Base-by-base conservation (phyloP, 2,888 invertebrate genomes). In the Cheilosia grossa region DNA sequence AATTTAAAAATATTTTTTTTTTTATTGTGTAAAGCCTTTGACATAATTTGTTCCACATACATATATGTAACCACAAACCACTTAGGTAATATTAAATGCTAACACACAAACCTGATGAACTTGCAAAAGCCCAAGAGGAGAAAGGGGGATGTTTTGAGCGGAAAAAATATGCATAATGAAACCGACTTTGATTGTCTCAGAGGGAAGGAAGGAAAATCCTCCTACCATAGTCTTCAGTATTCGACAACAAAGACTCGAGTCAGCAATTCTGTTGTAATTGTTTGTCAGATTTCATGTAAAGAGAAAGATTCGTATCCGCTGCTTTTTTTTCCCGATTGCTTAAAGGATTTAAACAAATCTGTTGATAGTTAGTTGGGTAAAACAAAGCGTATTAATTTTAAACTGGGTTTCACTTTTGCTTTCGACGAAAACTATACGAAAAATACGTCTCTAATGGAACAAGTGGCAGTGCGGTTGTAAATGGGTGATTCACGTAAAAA, bases 141-240 rank as follows among this genome's bases (percentile, higher is more conserved):
- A 37, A 37, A 1, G 15, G 10, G 37, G 53, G 24, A 61, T 67
- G 59, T 44, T 59, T 75, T 51, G 10, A 44, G 19, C 19, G 30
- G 15, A 59, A 69, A 79, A 69, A 42, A 56, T 47, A 13, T 53
- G 61, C 61, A 77, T 69, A 78, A 79, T 64, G 64, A 63, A 69
- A 69, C 61, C 54, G 27, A 51, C 47, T 69, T 61, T 69, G 69
- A 70, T 79, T 79, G 64, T 79, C 70, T 64, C 70, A 64, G 42
- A 27, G 70, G 70, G 58, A 79, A 79, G 78, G 78, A 79, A 79
- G 64, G 64, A 70, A 64, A 64, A 64, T 58, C 47, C 30, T 54
- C 59, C 54, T 37, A n/a, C 54, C 56, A 74, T 67, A 56, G 70
- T 79, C 70, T 21, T 58, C 17, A 21, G 21, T 42, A 53, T 54